phyloP scores from a whole-genome alignment of 2,113 vertebrate genomes.

The Rhabdornis inornatus region DNA sequence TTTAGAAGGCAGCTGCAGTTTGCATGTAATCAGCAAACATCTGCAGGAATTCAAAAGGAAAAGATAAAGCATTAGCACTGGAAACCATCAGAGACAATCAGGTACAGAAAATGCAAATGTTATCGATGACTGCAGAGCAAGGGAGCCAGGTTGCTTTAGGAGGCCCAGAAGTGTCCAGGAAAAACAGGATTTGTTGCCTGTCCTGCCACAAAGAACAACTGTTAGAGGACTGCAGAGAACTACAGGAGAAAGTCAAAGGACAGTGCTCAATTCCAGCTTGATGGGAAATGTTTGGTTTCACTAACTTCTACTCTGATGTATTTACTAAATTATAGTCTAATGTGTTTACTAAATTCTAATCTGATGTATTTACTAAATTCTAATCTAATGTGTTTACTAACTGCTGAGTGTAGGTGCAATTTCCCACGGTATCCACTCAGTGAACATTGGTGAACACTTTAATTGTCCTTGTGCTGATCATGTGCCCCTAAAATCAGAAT shows the following conservation, averaged over 20 bases:
- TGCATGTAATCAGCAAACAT: not conserved
- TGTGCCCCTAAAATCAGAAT: not conserved
- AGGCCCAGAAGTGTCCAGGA: not conserved
- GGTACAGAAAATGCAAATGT: not conserved
- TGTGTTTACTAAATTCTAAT: not conserved
- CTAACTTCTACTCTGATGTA: not conserved
- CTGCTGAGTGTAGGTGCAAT: not conserved
- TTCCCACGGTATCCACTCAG: not conserved
- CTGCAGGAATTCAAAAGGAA: not conserved
- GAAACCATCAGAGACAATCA: not conserved
- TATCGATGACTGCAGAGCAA: not conserved
- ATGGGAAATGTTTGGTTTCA: not conserved
- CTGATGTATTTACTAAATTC: not conserved
- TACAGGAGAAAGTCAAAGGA: not conserved
- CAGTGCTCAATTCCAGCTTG: not conserved
- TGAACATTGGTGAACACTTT: not conserved
- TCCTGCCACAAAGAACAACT: not conserved
- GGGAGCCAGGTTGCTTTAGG: not conserved
- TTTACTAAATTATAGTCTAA: not conserved
- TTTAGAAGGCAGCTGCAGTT: not conserved
- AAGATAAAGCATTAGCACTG: not conserved
- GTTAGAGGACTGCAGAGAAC: not conserved
- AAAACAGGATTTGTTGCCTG: not conserved
- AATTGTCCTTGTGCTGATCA: fast-evolving
- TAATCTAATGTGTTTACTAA: not conserved